Conservation (phyloP, 2,888 invertebrate species). For the Tigriopus californicus region DNA sequence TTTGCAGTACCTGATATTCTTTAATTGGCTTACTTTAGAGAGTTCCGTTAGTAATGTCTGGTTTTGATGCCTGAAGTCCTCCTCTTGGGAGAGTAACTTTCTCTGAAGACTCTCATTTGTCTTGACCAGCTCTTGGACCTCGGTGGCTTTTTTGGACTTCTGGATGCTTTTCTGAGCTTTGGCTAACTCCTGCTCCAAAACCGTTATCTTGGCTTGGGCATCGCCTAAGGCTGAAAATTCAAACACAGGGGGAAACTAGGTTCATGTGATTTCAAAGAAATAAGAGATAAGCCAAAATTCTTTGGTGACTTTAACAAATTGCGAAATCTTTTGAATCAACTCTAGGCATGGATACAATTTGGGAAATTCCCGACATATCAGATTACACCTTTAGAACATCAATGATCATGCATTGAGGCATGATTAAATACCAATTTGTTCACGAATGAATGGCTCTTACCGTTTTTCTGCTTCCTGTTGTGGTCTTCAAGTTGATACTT, state of each 20-base stretch:
- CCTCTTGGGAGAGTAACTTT: not conserved
- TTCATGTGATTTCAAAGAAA: no score
- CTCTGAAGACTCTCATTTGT: conserved; percentile 1
- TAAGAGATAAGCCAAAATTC: no score
- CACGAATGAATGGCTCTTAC: not conserved
- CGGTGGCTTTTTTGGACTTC: conserved; percentile 5
- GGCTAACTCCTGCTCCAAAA: not conserved
- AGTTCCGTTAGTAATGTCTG: conserved; percentile 2
- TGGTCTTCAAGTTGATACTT: conserved; percentile 3
- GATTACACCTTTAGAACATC: no score
- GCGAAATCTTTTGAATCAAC: no score
- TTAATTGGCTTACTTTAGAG: not conserved
- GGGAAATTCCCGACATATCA: no score
- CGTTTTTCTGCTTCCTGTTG: not conserved
- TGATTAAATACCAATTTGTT: no score
- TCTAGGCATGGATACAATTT: no score
- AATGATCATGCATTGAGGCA: no score
- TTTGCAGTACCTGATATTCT: no score
- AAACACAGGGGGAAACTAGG: no score
- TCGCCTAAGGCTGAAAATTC: conserved; percentile 1
- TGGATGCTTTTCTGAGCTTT: not conserved
- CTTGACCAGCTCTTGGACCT: conserved; percentile 4
- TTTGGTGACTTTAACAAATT: no score
- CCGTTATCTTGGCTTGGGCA: not conserved
- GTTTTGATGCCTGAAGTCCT: conserved; percentile 18